Base-by-base conservation (phyloP, 2,113 vertebrate genomes). In the Todiramphus chloris region DNA sequence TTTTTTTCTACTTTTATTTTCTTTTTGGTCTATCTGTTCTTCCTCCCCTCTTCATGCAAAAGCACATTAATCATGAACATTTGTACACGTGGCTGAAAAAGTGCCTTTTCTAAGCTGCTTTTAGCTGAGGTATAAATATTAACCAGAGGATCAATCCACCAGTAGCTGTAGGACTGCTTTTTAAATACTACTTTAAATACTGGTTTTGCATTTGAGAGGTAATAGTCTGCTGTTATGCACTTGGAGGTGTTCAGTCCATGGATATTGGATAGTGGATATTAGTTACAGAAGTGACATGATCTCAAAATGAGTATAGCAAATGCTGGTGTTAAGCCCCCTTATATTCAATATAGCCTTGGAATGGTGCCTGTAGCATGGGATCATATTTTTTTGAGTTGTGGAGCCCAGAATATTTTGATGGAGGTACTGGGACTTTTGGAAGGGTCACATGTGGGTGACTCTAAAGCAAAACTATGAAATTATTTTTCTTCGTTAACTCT, bases 151-250 rank as follows among this genome's bases (percentile, higher is more conserved):
- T 51, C 24, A 14, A 25, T 83, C 53, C 48, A 24, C 44, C 12
- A 13, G 37, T n/a, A 44, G 63, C 68, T 80, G 21, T 60, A 66
- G 48, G 18, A n/a, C 14, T 3, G 1, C 19, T 35, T 89, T 51
- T 58, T 30, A 64, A 66, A n/a, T 53, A 17, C 17, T 53, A 4
- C 59, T 89, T 62, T 30, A 48, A 74, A n/a, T 70, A 19, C 11
- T 20, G 15, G 3, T 30, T 89, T 64, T 83, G 41, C 21, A 15
- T 53, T 11, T 83, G 64, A 35, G 39, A 16, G 27, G 20, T 33
- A 18, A 3, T 43, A 3, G 6, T 58, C 41, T 81, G 44, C 56
- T 3, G 0, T 39, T 35, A 3, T 10, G 24, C 1, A 0, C 30
- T 50, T 48, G 27, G 46, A 35, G 46, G 23, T 48, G 46, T 46